Conservation (phyloP, 2,797 vertebrate species). For the Margarornis squamiger region DNA sequence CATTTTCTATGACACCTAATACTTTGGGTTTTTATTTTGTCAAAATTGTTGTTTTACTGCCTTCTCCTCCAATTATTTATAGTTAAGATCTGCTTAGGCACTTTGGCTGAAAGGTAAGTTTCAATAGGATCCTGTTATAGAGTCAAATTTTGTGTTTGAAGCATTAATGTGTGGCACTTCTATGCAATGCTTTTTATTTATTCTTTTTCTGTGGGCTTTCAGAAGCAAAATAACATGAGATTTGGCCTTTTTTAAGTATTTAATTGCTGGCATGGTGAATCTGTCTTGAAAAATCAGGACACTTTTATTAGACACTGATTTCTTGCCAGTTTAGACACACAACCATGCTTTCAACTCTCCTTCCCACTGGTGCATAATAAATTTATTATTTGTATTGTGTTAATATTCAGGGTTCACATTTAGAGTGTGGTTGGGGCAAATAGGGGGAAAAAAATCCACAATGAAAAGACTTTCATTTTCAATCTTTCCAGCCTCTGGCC, state of each 20-base stretch:
- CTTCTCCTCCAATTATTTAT: conserved; percentile 33
- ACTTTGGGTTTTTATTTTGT: conserved; percentile 60
- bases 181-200: conserved; percentile 24
- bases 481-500: neutral
- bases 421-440: neutral
- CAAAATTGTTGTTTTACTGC: conserved; percentile 49
- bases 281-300: conserved; percentile 8
- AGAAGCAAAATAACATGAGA: conserved; percentile 39
- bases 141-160: conserved; percentile 8
- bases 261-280: conserved; percentile 35
- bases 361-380: neutral
- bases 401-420: neutral
- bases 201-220: conserved; percentile 36
- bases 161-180: neutral
- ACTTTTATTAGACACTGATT: neutral
- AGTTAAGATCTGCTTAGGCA: conserved; percentile 51
- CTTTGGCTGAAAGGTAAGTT: conserved; percentile 53
- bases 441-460: neutral
- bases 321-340: neutral
- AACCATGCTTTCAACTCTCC: neutral
- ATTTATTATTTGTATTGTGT: neutral
- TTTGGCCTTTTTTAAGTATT: conserved; percentile 38
- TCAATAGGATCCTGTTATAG: conserved; percentile 24
- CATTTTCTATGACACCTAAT: conserved; percentile 54
- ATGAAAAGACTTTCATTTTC: neutral